Percentiles rank a stretch among this genome's conserved stretches.
phyloP scores from a whole-genome alignment of 2,113 vertebrate species.

The Centropristis striata region DNA sequence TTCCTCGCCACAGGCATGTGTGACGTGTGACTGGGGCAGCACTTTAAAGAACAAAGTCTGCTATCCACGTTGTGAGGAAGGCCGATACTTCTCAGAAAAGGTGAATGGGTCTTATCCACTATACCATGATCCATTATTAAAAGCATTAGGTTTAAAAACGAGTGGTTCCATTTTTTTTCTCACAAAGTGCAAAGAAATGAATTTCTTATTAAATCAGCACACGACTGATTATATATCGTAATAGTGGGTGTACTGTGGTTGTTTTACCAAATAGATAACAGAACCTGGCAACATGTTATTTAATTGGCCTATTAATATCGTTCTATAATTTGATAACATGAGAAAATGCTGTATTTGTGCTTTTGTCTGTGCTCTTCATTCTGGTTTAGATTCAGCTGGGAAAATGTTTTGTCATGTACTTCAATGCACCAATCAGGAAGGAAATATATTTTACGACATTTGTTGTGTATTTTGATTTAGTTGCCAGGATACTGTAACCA shows the following conservation, averaged over 20 bases:
- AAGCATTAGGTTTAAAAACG: no score
- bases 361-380: neutral
- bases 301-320: neutral
- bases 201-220: no score
- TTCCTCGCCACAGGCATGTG: conserved; percentile 79
- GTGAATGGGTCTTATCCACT: conserved; percentile 53
- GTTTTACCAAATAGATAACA: no score
- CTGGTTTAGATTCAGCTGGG: neutral
- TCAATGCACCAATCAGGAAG: neutral
- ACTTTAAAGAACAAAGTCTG: conserved; percentile 77
- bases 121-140: neutral
- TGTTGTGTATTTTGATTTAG: no score
- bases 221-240: no score
- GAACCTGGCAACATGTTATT: neutral
- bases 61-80: conserved; percentile 83
- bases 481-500: neutral
- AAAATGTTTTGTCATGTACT: neutral
- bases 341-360: neutral
- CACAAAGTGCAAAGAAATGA: no score
- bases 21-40: conserved; percentile 82
- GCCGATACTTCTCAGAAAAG: conserved; percentile 77
- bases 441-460: neutral
- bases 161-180: no score
- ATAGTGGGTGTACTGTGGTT: neutral
- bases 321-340: neutral